Evolutionary conservation across 2,888 invertebrate species (phyloP).

Genomic region (Palloptera scutellata): DNA sequence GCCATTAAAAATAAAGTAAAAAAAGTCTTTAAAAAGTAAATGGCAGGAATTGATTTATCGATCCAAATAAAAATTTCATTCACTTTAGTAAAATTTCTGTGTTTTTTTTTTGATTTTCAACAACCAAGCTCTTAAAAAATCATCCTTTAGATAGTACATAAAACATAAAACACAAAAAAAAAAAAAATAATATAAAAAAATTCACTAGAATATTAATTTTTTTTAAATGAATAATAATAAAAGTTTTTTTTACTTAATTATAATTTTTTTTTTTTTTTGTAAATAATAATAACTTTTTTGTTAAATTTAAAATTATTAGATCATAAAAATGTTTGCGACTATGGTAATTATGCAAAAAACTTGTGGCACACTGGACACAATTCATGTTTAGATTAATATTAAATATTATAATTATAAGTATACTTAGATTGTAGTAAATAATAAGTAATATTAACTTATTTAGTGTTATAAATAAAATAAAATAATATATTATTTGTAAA

Average conservation of each 20-base stretch:
- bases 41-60: too few species aligned
- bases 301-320: neutral
- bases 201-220: constrained; percentile 26
- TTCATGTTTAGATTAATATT: constrained; percentile 6
- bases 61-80: too few species aligned
- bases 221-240: constrained; percentile 1
- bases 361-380: constrained; percentile 36
- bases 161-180: neutral
- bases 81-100: too few species aligned
- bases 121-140: too few species aligned
- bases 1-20: too few species aligned
- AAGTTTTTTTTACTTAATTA: neutral
- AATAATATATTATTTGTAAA: too few species aligned
- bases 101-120: too few species aligned
- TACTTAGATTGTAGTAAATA: neutral
- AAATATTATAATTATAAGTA: too few species aligned
- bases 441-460: neutral
- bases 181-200: constrained; percentile 22
- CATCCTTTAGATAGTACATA: too few species aligned
- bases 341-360: constrained; percentile 11
- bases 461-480: too few species aligned
- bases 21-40: too few species aligned
- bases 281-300: constrained; percentile 11
- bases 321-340: constrained; percentile 7
- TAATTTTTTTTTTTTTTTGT: constrained; percentile 3